Conservation (phyloP, 2,113 vertebrate genomes). For the Thomomys bottae region DNA sequence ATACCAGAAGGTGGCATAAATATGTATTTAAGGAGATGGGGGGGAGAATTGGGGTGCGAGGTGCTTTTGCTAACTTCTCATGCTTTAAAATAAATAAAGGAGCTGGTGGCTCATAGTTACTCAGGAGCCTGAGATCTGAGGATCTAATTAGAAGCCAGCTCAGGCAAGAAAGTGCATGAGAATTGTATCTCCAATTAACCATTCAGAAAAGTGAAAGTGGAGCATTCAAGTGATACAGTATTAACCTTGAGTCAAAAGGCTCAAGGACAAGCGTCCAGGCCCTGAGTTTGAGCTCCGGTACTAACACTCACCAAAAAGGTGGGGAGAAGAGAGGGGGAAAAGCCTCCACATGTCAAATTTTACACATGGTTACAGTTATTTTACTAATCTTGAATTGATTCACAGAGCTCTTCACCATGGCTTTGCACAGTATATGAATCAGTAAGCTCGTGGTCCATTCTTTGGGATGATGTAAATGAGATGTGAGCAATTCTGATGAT, state of each 20-base stretch:
- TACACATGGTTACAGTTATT: slow-evolving; percentile 40
- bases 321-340: not conserved
- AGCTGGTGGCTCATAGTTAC: too few relatives aligned
- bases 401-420: slow-evolving; percentile 35
- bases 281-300: too few relatives aligned
- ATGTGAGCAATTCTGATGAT: slow-evolving; percentile 56
- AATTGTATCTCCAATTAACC: too few relatives aligned
- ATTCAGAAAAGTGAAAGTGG: too few relatives aligned
- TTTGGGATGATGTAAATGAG: slow-evolving; percentile 45
- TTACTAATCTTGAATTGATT: slow-evolving; percentile 41
- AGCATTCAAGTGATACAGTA: too few relatives aligned
- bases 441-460: slow-evolving; percentile 46
- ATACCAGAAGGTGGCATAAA: slow-evolving; percentile 74
- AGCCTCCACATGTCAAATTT: slow-evolving; percentile 23
- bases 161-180: too few relatives aligned
- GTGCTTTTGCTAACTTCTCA: slow-evolving; percentile 39
- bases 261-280: too few relatives aligned
- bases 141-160: too few relatives aligned
- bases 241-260: too few relatives aligned
- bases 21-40: slow-evolving; percentile 20
- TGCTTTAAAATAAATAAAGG: not conserved
- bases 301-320: too few relatives aligned
- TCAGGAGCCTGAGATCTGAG: too few relatives aligned
- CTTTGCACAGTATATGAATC: slow-evolving; percentile 20
- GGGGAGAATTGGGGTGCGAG: not conserved